Evolutionary conservation across 2,113 vertebrate genomes (phyloP).

Genomic region (Macroglossus sobrinus): DNA sequence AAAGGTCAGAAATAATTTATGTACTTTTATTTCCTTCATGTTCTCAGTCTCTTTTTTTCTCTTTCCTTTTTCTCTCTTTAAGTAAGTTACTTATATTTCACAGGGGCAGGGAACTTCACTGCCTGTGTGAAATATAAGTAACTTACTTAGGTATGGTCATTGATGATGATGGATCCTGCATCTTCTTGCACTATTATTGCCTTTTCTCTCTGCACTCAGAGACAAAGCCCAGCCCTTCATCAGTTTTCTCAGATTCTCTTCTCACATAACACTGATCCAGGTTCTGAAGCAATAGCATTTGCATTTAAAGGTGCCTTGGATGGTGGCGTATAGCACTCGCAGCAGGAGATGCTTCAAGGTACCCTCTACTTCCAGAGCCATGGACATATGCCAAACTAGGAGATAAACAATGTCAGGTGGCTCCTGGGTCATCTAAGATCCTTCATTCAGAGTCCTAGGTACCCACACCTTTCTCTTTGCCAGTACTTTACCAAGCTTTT

Average conservation of each 20-base stretch:
- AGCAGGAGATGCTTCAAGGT: neutral
- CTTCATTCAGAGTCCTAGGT: neutral
- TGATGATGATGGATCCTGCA: accelerated
- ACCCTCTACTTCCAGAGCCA: neutral
- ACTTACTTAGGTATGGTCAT: neutral
- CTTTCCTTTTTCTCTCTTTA: neutral
- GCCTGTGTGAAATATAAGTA: neutral
- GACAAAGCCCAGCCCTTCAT: neutral
- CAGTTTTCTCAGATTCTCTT: neutral
- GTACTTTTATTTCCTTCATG: neutral
- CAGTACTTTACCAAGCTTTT: neutral
- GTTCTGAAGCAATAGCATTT: neutral
- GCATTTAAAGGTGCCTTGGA: neutral
- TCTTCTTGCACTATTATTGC: neutral
- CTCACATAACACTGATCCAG: neutral
- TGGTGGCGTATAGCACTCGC: no score
- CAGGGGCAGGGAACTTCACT: neutral
- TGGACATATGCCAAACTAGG: neutral
- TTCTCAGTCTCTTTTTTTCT: neutral
- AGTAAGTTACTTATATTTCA: no score
- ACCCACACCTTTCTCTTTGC: neutral
- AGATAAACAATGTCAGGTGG: neutral
- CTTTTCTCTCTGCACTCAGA: neutral
- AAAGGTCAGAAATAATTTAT: neutral
- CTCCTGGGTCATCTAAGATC: neutral